These are phyloP conservation scores for Thripadectes ignobilis DNA, from an alignment of 2,797 vertebrate species.

Conservation along the genomic window DNA sequence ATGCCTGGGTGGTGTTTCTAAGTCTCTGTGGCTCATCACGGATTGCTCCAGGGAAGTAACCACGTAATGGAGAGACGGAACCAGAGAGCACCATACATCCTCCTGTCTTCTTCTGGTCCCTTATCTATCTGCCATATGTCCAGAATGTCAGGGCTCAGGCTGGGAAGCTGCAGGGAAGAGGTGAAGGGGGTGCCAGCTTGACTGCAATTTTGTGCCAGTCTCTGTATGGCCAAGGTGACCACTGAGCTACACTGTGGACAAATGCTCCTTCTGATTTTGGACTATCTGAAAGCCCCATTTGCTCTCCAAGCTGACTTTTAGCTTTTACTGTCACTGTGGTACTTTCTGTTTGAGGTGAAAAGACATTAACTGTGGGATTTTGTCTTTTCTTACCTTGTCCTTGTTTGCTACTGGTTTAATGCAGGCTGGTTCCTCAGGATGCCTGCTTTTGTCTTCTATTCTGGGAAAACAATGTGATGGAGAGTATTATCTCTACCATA, in stretches of 20 bases:
- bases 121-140: not conserved
- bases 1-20: not conserved
- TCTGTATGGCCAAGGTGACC: not conserved
- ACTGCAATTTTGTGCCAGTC: not conserved
- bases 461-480: not conserved
- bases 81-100: not conserved
- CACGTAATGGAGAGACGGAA: not conserved
- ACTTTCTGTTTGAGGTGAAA: not conserved
- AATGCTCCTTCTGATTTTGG: not conserved
- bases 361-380: not conserved
- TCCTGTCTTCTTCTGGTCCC: not conserved
- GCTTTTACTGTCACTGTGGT: not conserved
- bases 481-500: not conserved
- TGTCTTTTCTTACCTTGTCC: not conserved
- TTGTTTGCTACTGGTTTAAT: not conserved
- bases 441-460: not conserved
- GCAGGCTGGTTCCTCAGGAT: not conserved
- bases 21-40: not conserved
- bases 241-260: not conserved
- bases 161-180: not conserved
- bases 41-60: not conserved
- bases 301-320: not conserved
- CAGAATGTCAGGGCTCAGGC: not conserved
- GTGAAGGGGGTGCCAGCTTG: not conserved
- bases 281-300: not conserved